Conservation (phyloP, 1,140 invertebrate genomes). For the Doryteuthis pealeii region DNA sequence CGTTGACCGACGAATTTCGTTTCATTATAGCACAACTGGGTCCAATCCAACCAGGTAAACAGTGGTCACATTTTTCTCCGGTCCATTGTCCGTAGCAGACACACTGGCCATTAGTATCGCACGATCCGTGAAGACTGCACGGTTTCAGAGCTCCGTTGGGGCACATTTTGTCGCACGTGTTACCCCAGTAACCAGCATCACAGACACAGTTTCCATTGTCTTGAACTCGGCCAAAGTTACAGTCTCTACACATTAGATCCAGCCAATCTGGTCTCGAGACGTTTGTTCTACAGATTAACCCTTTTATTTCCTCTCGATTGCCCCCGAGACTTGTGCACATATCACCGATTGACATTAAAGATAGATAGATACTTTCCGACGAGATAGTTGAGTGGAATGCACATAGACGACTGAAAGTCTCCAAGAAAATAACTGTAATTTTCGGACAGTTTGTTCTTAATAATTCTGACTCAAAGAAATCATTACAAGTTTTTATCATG, state of each 20-base stretch:
- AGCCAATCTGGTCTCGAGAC: slow-evolving; percentile 28
- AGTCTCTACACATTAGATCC: slow-evolving; percentile 24
- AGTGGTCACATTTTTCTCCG: slow-evolving; percentile 29
- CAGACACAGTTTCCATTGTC: slow-evolving; percentile 26
- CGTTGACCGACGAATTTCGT: not conserved
- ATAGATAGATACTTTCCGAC: not conserved
- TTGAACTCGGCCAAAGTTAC: slow-evolving; percentile 28
- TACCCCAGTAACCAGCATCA: slow-evolving; percentile 32
- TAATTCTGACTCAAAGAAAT: slow-evolving; percentile 23
- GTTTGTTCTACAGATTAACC: slow-evolving; percentile 19
- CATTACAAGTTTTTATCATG: slow-evolving; percentile 20
- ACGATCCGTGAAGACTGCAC: slow-evolving; percentile 32
- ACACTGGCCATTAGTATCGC: slow-evolving; percentile 29
- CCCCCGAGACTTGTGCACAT: not conserved
- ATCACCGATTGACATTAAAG: not conserved
- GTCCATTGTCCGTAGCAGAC: slow-evolving; percentile 33
- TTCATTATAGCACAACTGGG: slow-evolving; percentile 30
- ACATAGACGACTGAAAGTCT: not conserved
- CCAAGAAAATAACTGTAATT: not conserved
- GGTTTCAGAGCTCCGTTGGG: slow-evolving; percentile 27
- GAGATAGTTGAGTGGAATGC: not conserved
- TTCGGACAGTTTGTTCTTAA: slow-evolving; percentile 20
- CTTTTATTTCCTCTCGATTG: not conserved
- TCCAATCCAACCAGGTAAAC: slow-evolving; percentile 30
- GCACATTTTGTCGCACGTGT: slow-evolving; percentile 27